These are phyloP conservation scores for Crypturellus undulatus DNA, from an alignment of 2,113 vertebrate genomes.

Conservation along the genomic window DNA sequence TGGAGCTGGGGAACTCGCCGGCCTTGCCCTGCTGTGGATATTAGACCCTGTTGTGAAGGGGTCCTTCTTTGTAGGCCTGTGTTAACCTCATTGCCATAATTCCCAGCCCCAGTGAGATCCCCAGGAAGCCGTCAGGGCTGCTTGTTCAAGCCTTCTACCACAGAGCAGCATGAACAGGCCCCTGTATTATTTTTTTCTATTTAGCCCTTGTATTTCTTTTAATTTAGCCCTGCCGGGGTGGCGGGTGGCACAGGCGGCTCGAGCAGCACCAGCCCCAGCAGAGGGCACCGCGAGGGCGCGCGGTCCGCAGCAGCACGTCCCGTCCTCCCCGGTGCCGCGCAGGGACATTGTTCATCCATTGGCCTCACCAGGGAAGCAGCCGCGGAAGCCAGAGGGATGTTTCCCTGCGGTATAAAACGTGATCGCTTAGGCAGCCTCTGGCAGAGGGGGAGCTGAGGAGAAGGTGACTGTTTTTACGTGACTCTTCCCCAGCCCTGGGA, in stretches of 20 bases:
- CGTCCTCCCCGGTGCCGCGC: background rate
- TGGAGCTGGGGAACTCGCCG: rapidly evolving
- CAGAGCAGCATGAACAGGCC: background rate
- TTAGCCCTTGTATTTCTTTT: too few species aligned
- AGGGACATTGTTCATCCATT: rapidly evolving
- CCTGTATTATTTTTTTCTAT: background rate
- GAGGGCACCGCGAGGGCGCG: slow-evolving; percentile 12
- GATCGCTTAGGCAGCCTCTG: background rate
- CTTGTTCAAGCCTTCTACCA: rapidly evolving
- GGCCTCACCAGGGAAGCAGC: rapidly evolving
- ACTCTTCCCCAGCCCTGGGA: background rate
- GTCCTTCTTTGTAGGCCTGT: rapidly evolving
- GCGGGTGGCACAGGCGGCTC: too few species aligned
- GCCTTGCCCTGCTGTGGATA: rapidly evolving
- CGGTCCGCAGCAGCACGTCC: background rate
- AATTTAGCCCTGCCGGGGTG: background rate
- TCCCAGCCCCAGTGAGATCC: rapidly evolving
- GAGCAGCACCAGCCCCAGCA: background rate
- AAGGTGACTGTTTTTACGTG: rapidly evolving
- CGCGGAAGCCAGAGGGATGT: background rate
- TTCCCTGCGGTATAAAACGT: too few species aligned
- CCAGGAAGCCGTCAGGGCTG: rapidly evolving
- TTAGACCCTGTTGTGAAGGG: background rate
- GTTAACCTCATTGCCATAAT: rapidly evolving
- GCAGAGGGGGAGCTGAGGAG: background rate